Evolutionary conservation across 2,113 vertebrate genomes (phyloP), one percentile per base, ranked within the genome.

Genomic region (Scomber japonicus): DNA sequence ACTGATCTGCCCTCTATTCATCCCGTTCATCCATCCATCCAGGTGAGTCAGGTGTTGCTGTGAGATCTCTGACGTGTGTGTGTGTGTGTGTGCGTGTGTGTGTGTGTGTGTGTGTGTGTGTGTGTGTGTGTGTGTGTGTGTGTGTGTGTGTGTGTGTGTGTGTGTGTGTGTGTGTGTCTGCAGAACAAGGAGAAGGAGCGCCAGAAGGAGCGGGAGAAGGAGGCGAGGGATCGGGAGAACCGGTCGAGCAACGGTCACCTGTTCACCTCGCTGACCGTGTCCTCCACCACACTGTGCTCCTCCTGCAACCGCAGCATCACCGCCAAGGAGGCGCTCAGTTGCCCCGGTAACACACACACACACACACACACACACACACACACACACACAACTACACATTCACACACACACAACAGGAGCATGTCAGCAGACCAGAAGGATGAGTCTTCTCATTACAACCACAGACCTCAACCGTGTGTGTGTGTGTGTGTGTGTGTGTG

Each of bases 221-320:
- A 96, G 92, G 94, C 95, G 0, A 94, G 97, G 73, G 97, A 97
- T 74, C 93, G 97, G 64, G 97, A 98, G n/a, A 96, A 96, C 0
- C 93, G 97, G 0, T 96, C 94, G 46, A 97, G 95, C 76, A 98
- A 97, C 0, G 97, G 97, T 3, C 97, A 99, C 88, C 96, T 98
- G 53, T 98, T 99, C 92, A 99, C 96, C 86, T 96, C 97, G 80
- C 97, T 98, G 85, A 96, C 96, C 0, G 96, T 99, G 2, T 98
- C 97, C 0, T 96, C 97, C 85, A 97, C 96, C 86, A 99, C 97
- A 2, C 96, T 98, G 80, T 98, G 97, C 88, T 99, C 96, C 1
- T 96, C 97, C 83, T 98, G 97, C 80, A 97, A 96, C 93, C 95
- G 97, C 88, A 98, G 97, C 95, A 99, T 99, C 96, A 99, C 97